These are phyloP conservation scores for Oreotrochilus melanogaster DNA, from an alignment of 2,113 vertebrate genomes.

Conservation along the genomic window DNA sequence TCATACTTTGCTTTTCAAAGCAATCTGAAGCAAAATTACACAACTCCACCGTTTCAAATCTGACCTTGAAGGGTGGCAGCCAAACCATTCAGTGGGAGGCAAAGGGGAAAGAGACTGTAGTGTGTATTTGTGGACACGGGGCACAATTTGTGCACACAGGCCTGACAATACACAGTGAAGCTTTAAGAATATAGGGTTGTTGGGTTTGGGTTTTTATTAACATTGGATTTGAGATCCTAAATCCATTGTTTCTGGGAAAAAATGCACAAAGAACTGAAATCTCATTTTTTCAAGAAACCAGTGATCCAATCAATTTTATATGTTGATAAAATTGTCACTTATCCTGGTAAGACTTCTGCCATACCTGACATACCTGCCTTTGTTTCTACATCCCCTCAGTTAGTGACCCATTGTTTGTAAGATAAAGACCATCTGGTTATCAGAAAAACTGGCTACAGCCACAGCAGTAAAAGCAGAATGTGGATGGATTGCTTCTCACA, in stretches of 20 bases:
- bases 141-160: too few relatives aligned
- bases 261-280: neutral
- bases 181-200: neutral
- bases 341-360: neutral
- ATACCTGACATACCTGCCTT: fast-evolving
- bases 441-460: neutral
- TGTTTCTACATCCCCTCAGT: neutral
- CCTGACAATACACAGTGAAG: neutral
- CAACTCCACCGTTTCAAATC: neutral
- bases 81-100: neutral
- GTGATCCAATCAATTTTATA: neutral
- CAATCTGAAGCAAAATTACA: neutral
- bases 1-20: neutral
- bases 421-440: neutral
- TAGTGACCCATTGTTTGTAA: neutral
- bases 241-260: neutral
- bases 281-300: neutral
- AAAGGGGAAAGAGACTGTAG: neutral
- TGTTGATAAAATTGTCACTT: neutral
- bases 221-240: neutral
- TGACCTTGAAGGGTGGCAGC: neutral
- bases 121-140: neutral
- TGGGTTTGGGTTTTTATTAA: neutral
- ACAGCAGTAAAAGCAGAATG: neutral
- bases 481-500: neutral